Evolutionary conservation across 2,797 vertebrate genomes (phyloP), one percentile per base, ranked within the genome.

Genomic region (Clamator glandarius): DNA sequence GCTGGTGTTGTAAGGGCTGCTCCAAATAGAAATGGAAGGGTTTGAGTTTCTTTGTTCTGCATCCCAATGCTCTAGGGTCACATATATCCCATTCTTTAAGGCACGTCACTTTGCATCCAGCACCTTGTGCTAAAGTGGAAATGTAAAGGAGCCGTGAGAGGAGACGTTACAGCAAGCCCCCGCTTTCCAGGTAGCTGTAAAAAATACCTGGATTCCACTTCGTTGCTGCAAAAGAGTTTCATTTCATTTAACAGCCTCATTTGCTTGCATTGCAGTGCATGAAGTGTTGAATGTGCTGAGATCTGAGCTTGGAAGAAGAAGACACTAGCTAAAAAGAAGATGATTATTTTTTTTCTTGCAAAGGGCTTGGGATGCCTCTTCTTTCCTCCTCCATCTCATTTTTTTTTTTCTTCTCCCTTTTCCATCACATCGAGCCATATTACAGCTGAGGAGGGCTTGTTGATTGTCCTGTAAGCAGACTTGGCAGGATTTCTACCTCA

Each of bases 401-500:
- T 31, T 23, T 31, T 23, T 31, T 23, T 67, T 75, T 44, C 18
- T 11, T 51, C 58, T 79, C 82, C 58, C 58, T 51, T 92, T 91
- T 42, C 75, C 76, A 87, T 29, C 57, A 20, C 82, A 31, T 6
- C 14, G 51, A 89, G 68, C 81, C 84, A 64, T 80, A 64, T 73
- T 85, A 78, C 82, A 93, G 87, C 89, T 41, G 76, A 77, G 68
- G 46, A 95, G 66, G 62, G 61, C 73, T 87, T 58, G 82, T 83
- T 61, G 78, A 57, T 74, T 93, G 82, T 80, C 69, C 85, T 77
- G 50, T 23, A 8, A 52, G 92, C 89, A 62, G 86, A 68, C 94
- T 88, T 81, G 96, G 96, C 96, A 91, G 87, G 69, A 74, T 85
- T 87, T 94, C 75, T 83, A 26, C 80, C 78, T 85, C 36, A 18